Percentiles rank a stretch among this genome's conserved stretches.
Conservation (phyloP, 2,888 invertebrate genomes). For the Galerucella pusilla region DNA sequence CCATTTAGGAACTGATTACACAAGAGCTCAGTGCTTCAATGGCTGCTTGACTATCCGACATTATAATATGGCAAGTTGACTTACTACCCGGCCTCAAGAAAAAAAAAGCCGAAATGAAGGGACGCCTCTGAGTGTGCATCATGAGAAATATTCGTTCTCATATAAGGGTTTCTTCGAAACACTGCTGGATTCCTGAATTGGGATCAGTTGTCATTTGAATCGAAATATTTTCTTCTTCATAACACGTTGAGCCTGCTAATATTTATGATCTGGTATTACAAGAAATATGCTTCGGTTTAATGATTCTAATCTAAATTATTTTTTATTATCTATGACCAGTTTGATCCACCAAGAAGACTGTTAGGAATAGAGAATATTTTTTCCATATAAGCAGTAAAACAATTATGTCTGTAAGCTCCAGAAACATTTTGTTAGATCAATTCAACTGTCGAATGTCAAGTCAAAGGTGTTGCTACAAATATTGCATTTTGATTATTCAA, state of each 20-base stretch:
- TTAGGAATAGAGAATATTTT: background rate
- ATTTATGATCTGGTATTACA: constrained; percentile 19
- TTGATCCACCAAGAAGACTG: background rate
- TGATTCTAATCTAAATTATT: constrained; percentile 34
- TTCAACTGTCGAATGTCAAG: too few species aligned
- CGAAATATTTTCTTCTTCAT: constrained; percentile 32
- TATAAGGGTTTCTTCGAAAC: constrained; percentile 28
- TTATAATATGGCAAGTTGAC: too few species aligned
- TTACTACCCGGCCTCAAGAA: too few species aligned
- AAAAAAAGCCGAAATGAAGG: background rate
- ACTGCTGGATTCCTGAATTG: constrained; percentile 28
- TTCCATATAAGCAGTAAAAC: background rate
- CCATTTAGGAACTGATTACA: too few species aligned
- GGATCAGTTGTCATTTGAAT: constrained; percentile 36
- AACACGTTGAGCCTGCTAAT: constrained; percentile 6
- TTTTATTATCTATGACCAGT: constrained; percentile 26
- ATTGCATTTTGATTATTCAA: constrained; percentile 4
- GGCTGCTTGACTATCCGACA: too few species aligned
- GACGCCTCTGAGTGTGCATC: constrained; percentile 1
- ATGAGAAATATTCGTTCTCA: constrained; percentile 29
- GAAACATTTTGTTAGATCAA: too few species aligned
- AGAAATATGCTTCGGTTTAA: constrained; percentile 21
- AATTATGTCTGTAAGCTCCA: background rate
- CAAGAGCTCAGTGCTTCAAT: too few species aligned
- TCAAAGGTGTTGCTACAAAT: background rate